These are phyloP conservation scores for Dorcus parallelipipedus DNA, from an alignment of 2,888 invertebrate genomes.

Conservation along the genomic window DNA sequence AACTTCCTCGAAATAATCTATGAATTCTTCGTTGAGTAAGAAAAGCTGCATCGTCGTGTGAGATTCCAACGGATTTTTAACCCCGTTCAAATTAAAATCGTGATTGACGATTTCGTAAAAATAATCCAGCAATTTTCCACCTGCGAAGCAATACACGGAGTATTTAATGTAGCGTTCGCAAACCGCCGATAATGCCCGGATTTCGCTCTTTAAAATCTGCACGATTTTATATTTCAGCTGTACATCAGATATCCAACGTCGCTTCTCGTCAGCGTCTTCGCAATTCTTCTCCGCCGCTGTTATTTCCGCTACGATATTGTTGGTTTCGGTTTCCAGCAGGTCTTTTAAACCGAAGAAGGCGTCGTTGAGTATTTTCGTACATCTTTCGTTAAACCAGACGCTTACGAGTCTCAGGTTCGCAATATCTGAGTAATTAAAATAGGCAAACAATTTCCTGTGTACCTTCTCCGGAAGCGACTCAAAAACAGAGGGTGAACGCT, in stretches of 20 bases:
- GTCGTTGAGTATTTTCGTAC: constrained; percentile 8
- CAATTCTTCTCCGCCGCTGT: background rate
- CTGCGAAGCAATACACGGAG: constrained; percentile 15
- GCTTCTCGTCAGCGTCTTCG: constrained; percentile 2
- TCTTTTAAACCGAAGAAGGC: constrained; percentile 6
- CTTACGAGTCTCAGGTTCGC: constrained; percentile 2
- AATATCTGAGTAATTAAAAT: constrained; percentile 4
- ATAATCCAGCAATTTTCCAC: constrained; percentile 17
- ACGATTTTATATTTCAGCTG: constrained; percentile 15
- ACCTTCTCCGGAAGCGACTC: constrained; percentile 6
- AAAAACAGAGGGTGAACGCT: constrained; percentile 1
- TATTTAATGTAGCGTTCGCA: constrained; percentile 17
- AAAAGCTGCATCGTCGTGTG: constrained; percentile 12
- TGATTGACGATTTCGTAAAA: constrained; percentile 12
- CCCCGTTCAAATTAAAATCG: constrained; percentile 5
- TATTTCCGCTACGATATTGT: constrained; percentile 2
- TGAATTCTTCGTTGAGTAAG: constrained; percentile 17
- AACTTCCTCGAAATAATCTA: constrained; percentile 20
- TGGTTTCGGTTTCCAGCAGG: constrained; percentile 9
- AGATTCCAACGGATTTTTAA: constrained; percentile 12
- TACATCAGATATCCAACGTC: background rate
- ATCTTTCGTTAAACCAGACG: constrained; percentile 2
- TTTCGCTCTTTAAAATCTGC: constrained; percentile 15
- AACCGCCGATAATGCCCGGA: constrained; percentile 10
- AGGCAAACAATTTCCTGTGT: background rate